phyloP scores from a whole-genome alignment of 1,140 invertebrate genomes.

The Drosophila simulans region DNA sequence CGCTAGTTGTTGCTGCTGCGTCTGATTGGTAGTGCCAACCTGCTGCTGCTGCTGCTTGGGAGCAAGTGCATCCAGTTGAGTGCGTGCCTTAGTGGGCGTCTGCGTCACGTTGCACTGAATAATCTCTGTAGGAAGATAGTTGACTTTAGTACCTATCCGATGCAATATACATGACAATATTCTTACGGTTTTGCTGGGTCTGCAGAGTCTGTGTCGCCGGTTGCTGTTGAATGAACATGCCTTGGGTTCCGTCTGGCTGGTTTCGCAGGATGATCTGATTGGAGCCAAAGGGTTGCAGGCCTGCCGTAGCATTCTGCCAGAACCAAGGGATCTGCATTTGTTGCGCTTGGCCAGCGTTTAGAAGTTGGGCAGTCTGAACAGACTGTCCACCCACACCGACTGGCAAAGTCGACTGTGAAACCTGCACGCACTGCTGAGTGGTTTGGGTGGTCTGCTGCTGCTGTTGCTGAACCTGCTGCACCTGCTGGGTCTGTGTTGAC shows the following conservation, averaged over 20 bases:
- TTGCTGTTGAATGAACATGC: conserved; percentile 95
- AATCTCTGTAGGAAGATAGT: conserved; percentile 63
- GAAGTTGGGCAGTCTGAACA: conserved; percentile 87
- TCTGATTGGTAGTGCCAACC: conserved; percentile 29
- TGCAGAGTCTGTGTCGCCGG: conserved; percentile 85
- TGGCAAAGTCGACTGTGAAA: conserved; percentile 87
- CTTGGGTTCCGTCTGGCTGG: conserved; percentile 89
- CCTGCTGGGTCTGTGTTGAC: conserved; percentile 33
- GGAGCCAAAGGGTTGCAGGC: conserved; percentile 89
- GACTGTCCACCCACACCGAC: conserved; percentile 85
- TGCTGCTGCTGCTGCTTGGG: conserved; percentile 71
- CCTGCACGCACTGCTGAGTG: conserved; percentile 88
- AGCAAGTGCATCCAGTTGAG: conserved; percentile 71
- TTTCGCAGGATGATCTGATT: conserved; percentile 94
- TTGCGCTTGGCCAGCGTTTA: conserved; percentile 87
- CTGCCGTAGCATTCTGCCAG: conserved; percentile 85
- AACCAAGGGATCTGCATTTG: conserved; percentile 88
- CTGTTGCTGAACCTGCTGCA: conserved; percentile 55
- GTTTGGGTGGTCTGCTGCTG: conserved; percentile 82
- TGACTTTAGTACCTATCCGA: background rate
- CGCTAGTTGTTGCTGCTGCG: conserved; percentile 54
- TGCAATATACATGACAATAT: conserved; percentile 9
- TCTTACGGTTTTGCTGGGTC: conserved; percentile 80
- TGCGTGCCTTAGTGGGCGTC: conserved; percentile 69
- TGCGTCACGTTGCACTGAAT: conserved; percentile 83